Evolutionary conservation across 37 sponge, comb jelly and placozoan genomes (phyloP), one percentile per base, ranked within the genome.

Genomic region (Aplysina aerophoba): DNA sequence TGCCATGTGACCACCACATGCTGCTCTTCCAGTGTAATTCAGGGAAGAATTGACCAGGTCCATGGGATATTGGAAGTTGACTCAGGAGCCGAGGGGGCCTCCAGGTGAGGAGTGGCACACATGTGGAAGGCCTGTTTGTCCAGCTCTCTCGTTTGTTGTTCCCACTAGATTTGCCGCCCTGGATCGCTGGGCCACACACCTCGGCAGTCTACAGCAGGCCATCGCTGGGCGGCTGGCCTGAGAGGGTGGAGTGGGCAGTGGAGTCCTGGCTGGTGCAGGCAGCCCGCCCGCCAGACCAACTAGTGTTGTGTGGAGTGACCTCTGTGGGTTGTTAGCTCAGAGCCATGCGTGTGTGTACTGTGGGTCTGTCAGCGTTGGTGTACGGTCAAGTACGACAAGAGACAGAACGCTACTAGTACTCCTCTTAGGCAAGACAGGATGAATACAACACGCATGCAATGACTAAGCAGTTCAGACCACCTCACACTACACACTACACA

Each of bases 1-100:
- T 11, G 50, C 8, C 50, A 44, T 8, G 8, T 44, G 50, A 44
- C 50, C 3, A 8, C 50, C 50, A 19, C 58, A 33, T 24, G 15
- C 33, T 30, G 20, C n/a, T 58, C 86, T 44, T 14, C 20, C 34
- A 87, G 75, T 31, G 78, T 91, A 25, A 91, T 96, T 71, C 80
- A 88, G 55, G 96, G 96, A 4, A 75, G 87, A 12, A 96, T 96
- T 50, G 96, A 96, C 83, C 96, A 96, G 54, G 96, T 93, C 1
- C 85, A 91, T 38, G 94, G 94, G 59, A 93, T 96, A 14, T 75
- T 96, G 62, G 88, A 92, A 53, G 74, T 96, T 36, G 95, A 94
- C 65, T 71, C 80, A 33, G 85, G 83, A 22, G 59, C 87, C 6
- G 87, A 89, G 57, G 92, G 92, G 16, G 85, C 94, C 66, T 85